These are phyloP conservation scores for Sebastes hopkinsi DNA, from an alignment of 2,797 vertebrate species.

Conservation along the genomic window DNA sequence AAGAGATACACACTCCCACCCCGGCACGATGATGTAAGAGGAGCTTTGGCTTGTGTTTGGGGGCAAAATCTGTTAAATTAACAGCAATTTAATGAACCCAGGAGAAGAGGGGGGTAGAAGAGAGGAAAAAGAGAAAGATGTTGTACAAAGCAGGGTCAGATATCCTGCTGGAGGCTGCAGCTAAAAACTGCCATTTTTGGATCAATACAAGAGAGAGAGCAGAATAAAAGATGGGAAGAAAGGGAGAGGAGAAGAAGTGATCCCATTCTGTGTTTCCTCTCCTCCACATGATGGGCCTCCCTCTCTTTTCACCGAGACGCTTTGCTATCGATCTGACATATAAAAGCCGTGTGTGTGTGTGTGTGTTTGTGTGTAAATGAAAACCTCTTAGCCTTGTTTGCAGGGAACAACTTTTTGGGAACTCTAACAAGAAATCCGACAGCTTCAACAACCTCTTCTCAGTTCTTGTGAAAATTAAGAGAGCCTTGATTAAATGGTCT, in stretches of 20 bases:
- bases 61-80: not conserved
- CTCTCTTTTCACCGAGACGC: conserved; percentile 30
- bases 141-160: conserved; percentile 23
- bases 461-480: not conserved
- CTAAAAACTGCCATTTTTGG: conserved; percentile 68
- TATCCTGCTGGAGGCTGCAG: conserved; percentile 60
- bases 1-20: conserved; percentile 1
- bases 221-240: conserved; percentile 34
- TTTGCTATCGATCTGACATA: conserved; percentile 45
- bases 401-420: not conserved
- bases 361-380: conserved; percentile 1
- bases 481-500: not conserved
- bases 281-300: conserved; percentile 38
- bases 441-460: not conserved
- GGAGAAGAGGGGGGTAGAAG: not conserved
- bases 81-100: not conserved
- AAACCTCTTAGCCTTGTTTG: conserved; percentile 9
- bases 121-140: not conserved
- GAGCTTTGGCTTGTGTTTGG: not conserved
- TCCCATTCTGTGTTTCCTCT: conserved; percentile 45
- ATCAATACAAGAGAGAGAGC: conserved; percentile 69
- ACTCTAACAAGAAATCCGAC: not conserved
- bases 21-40: not conserved
- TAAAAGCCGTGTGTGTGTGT: conserved; percentile 1
- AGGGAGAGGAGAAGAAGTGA: conserved; percentile 21